Percentiles rank a stretch among this genome's conserved stretches.
Evolutionary conservation across 2,888 invertebrate genomes (phyloP).

Genomic region (Eremobia ochroleuca): DNA sequence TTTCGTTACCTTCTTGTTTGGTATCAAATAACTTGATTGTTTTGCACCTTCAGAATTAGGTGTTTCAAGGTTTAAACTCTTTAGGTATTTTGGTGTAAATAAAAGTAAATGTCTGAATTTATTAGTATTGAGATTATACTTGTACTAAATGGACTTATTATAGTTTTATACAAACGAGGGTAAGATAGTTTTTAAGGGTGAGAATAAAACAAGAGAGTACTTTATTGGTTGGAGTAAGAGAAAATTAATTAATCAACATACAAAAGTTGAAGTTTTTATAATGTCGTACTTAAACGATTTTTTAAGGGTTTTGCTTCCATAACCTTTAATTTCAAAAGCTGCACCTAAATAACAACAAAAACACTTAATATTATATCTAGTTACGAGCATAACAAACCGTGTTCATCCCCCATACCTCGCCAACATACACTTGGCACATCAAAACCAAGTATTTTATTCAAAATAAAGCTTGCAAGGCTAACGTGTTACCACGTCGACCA

Average conservation of each 20-base stretch:
- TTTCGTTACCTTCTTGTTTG: constrained; percentile 38
- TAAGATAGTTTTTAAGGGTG: neutral
- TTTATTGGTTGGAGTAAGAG: no score
- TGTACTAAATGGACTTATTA: neutral
- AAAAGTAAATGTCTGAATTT: no score
- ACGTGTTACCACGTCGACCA: constrained; percentile 44
- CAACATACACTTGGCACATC: constrained; percentile 49
- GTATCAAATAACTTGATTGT: constrained; percentile 53
- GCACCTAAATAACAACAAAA: no score
- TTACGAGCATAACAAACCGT: constrained; percentile 11
- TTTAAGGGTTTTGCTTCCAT: neutral
- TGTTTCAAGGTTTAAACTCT: constrained; percentile 29
- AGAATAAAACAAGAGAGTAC: neutral
- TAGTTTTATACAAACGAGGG: neutral
- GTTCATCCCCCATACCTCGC: neutral
- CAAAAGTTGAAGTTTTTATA: neutral
- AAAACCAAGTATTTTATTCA: constrained; percentile 50
- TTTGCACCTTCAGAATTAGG: constrained; percentile 39
- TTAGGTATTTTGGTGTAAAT: neutral
- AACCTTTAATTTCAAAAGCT: neutral
- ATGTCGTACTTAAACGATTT: neutral
- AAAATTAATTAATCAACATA: no score
- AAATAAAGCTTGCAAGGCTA: constrained; percentile 53
- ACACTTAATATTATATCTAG: neutral
- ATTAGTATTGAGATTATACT: no score